Evolutionary conservation across 64 coral and sea anemone species (phyloP).

Genomic region (Actinia equina): DNA sequence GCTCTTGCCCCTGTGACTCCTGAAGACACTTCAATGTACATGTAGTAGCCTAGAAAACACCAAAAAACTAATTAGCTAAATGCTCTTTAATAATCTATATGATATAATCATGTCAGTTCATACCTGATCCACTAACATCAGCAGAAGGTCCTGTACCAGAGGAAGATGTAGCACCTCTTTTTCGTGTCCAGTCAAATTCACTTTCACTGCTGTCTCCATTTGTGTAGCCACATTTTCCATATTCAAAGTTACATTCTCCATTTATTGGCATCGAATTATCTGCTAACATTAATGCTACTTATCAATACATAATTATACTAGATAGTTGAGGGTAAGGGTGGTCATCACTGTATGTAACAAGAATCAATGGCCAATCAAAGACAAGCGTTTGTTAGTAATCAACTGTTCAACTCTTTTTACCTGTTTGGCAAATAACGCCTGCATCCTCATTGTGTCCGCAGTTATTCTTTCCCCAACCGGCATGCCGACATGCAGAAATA

Average conservation of each 20-base stretch:
- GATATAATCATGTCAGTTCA: too few species aligned
- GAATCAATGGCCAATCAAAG: too few species aligned
- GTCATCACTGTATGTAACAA: too few species aligned
- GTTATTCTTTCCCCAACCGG: conserved; percentile 3
- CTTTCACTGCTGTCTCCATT: not conserved
- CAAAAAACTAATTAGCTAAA: not conserved
- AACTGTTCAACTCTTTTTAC: not conserved
- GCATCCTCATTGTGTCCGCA: conserved; percentile 6
- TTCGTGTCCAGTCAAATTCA: conserved; percentile 2
- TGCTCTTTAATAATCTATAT: too few species aligned
- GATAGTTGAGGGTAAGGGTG: too few species aligned
- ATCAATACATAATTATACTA: too few species aligned
- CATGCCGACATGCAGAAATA: not conserved
- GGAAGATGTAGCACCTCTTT: not conserved
- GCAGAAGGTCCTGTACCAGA: not conserved
- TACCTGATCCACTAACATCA: conserved; percentile 6
- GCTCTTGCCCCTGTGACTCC: conserved; percentile 31
- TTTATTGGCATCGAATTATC: not conserved
- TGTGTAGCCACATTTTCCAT: not conserved
- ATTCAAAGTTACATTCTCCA: not conserved
- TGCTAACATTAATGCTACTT: not conserved
- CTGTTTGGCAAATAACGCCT: not conserved
- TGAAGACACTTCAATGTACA: conserved; percentile 63
- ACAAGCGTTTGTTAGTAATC: too few species aligned
- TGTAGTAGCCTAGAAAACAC: conserved; percentile 63